Evolutionary conservation across 2,113 vertebrate species (phyloP).

Genomic region (Numenius arquata): DNA sequence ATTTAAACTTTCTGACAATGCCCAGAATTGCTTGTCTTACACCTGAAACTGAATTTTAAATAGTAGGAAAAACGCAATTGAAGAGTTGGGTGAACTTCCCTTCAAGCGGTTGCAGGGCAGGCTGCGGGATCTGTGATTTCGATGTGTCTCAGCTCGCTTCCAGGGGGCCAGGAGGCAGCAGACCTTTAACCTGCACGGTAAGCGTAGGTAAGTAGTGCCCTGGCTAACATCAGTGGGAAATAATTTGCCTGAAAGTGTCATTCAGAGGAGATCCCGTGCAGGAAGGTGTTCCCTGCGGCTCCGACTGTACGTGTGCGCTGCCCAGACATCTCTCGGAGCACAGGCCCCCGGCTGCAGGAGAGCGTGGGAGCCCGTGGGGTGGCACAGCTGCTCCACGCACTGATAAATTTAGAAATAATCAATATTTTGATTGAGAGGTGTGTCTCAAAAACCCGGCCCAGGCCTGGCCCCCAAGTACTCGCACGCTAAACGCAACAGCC

Average conservation of each 20-base stretch:
- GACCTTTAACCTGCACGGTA: neutral
- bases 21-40: neutral
- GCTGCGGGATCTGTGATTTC: neutral
- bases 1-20: neutral
- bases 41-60: neutral
- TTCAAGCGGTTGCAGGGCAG: neutral
- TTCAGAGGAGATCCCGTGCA: neutral
- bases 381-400: neutral
- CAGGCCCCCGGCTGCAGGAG: rapidly evolving
- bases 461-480: neutral
- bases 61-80: neutral
- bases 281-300: neutral
- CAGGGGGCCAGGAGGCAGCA: neutral
- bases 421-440: neutral
- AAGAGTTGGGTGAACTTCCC: neutral
- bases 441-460: neutral
- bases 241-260: neutral
- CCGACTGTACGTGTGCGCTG: rapidly evolving
- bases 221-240: rapidly evolving
- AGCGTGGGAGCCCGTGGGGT: neutral
- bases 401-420: neutral
- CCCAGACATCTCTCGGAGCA: neutral
- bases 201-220: neutral
- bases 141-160: neutral
- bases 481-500: neutral